phyloP scores from a whole-genome alignment of 2,888 invertebrate species.

The Drosophila histrio region DNA sequence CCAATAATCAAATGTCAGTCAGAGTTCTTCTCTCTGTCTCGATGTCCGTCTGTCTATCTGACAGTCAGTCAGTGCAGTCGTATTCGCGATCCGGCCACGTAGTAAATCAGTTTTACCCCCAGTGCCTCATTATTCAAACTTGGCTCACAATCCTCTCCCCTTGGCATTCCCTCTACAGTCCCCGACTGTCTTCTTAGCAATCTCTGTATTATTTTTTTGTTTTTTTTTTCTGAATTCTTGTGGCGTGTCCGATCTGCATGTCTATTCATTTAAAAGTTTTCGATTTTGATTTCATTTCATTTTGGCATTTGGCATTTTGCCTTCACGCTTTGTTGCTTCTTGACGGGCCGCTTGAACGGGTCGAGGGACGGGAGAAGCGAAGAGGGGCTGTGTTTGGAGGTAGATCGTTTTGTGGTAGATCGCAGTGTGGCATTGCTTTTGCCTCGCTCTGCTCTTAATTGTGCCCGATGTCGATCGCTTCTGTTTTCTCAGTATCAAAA shows the following conservation, averaged over 20 bases:
- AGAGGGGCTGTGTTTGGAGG: slow-evolving; percentile 1
- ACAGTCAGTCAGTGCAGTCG: slow-evolving; percentile 44
- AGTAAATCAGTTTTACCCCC: slow-evolving; percentile 53
- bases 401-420: slow-evolving; percentile 6
- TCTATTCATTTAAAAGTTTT: slow-evolving; percentile 69
- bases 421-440: neutral
- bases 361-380: neutral
- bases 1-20: slow-evolving; percentile 84
- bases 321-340: slow-evolving; percentile 64
- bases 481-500: slow-evolving; percentile 37
- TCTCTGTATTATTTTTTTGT: slow-evolving; percentile 26
- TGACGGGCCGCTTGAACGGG: slow-evolving; percentile 18
- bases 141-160: slow-evolving; percentile 16
- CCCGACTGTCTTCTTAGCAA: slow-evolving; percentile 3
- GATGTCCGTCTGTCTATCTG: slow-evolving; percentile 28
- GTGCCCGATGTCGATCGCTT: slow-evolving; percentile 36
- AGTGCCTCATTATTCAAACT: slow-evolving; percentile 71
- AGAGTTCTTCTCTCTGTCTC: slow-evolving; percentile 39
- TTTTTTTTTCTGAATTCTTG: slow-evolving; percentile 46
- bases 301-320: slow-evolving; percentile 67
- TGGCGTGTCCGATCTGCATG: slow-evolving; percentile 71
- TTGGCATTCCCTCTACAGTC: slow-evolving; percentile 11
- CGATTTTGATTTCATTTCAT: slow-evolving; percentile 67
- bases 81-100: slow-evolving; percentile 57
- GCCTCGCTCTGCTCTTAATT: slow-evolving; percentile 25